Conservation (phyloP, 2,888 invertebrate genomes). For the Choreutis nemorana region DNA sequence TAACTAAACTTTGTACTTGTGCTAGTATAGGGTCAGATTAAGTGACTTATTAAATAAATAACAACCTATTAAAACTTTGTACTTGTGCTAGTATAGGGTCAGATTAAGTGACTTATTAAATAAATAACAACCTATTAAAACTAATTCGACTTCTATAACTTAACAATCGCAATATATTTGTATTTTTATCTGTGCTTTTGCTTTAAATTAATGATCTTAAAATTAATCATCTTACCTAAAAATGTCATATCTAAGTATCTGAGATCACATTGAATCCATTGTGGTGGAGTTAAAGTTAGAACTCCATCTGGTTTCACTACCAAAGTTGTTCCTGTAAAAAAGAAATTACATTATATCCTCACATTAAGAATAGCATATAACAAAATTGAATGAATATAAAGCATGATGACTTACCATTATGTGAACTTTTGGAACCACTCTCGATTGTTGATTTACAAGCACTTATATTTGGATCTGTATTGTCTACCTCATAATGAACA, state of each 20-base stretch:
- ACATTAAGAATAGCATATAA: not conserved
- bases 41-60: too few species aligned
- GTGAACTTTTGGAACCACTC: conserved; percentile 21
- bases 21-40: conserved; percentile 28
- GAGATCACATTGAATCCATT: conserved; percentile 98
- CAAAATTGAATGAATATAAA: not conserved
- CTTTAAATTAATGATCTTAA: too few species aligned
- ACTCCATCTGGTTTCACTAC: conserved; percentile 47
- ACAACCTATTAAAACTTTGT: too few species aligned
- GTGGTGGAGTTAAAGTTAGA: conserved; percentile 83
- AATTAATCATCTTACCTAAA: conserved; percentile 62
- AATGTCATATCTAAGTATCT: conserved; percentile 91
- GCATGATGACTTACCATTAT: conserved; percentile 39
- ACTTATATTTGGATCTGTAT: conserved; percentile 57
- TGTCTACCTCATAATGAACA: conserved; percentile 97
- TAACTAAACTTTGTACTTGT: too few species aligned
- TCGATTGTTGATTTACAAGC: conserved; percentile 30
- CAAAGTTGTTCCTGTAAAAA: conserved; percentile 22
- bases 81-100: conserved; percentile 21
- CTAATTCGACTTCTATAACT: too few species aligned
- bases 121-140: too few species aligned
- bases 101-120: too few species aligned
- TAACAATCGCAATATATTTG: too few species aligned
- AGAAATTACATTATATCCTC: too few species aligned
- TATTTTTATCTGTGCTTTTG: too few species aligned